These are phyloP conservation scores for Ctenoplectra terminalis DNA, from an alignment of 1,140 invertebrate species.

Conservation along the genomic window DNA sequence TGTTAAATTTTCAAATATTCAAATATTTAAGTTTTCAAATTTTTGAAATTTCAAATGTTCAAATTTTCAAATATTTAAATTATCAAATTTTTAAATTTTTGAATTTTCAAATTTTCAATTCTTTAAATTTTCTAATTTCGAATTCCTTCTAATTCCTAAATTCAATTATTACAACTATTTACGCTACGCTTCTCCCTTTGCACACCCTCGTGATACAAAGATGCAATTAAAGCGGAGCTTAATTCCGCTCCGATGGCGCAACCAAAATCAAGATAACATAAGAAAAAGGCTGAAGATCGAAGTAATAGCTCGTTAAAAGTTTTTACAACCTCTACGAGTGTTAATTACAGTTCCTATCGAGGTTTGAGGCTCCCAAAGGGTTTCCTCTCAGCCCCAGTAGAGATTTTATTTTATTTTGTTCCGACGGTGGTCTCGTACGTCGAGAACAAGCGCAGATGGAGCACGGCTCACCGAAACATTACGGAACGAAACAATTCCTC, in stretches of 20 bases:
- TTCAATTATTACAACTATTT: too few relatives aligned
- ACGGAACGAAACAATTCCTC: slow-evolving; percentile 46
- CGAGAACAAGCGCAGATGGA: neutral
- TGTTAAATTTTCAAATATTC: too few relatives aligned
- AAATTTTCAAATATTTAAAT: too few relatives aligned
- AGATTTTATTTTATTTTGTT: slow-evolving; percentile 36
- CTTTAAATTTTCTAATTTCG: too few relatives aligned
- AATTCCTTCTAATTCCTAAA: too few relatives aligned
- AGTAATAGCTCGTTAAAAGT: neutral
- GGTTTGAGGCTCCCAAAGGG: neutral
- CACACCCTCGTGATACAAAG: neutral
- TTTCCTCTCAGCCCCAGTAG: neutral
- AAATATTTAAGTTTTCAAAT: too few relatives aligned
- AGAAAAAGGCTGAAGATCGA: neutral
- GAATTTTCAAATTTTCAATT: too few relatives aligned
- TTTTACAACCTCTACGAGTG: slow-evolving; percentile 8
- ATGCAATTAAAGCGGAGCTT: neutral
- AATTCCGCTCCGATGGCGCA: neutral
- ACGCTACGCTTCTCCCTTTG: too few relatives aligned
- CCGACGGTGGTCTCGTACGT: slow-evolving; percentile 4
- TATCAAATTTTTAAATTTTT: too few relatives aligned
- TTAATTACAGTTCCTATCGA: slow-evolving; percentile 29
- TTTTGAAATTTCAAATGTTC: too few relatives aligned
- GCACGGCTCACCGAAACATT: slow-evolving; percentile 28
- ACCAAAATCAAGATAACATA: neutral